These are phyloP conservation scores for Deroplatys truncata DNA, from an alignment of 2,888 invertebrate genomes.

Conservation along the genomic window DNA sequence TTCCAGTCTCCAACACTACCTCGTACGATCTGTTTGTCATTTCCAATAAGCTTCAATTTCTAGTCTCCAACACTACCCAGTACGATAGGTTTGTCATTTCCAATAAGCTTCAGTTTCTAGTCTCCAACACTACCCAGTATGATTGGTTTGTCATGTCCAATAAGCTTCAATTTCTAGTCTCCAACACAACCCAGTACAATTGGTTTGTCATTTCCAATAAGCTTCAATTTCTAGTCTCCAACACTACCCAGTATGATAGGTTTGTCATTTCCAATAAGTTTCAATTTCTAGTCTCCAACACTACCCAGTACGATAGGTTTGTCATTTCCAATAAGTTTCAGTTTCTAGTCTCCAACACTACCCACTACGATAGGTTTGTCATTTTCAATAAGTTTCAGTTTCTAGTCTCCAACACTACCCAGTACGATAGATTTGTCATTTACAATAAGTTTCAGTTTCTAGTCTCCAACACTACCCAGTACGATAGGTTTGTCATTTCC, in stretches of 20 bases:
- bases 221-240: neutral
- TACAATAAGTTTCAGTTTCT: neutral
- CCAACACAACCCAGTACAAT: neutral
- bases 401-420: neutral
- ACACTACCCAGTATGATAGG: neutral
- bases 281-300: neutral
- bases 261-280: neutral
- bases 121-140: neutral
- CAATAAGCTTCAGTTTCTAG: too few relatives aligned
- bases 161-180: too few relatives aligned
- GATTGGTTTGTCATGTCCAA: neutral
- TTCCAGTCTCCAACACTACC: neutral
- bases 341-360: neutral
- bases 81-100: neutral
- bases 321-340: neutral
- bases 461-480: neutral
- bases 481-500: neutral
- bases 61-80: neutral
- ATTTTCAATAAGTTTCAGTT: neutral
- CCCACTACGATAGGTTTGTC: neutral
- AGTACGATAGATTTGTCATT: neutral
- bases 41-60: neutral
- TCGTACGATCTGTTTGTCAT: neutral
- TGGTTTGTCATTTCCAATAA: neutral
- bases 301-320: neutral